Evolutionary conservation across 2,888 invertebrate species (phyloP).

Genomic region (Dysmachus trigonus): DNA sequence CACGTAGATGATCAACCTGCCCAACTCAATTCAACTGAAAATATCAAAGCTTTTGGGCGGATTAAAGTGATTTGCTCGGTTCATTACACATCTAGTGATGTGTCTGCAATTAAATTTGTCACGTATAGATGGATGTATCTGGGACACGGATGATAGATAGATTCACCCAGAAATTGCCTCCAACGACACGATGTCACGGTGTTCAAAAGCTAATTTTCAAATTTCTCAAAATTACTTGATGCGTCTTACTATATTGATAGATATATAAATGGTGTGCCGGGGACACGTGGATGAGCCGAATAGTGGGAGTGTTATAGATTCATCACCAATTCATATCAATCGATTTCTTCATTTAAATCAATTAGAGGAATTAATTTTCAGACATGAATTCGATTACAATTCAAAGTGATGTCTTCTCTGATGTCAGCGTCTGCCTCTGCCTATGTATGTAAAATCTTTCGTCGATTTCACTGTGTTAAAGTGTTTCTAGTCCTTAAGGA

Average conservation of each 20-base stretch:
- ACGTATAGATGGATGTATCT: neutral
- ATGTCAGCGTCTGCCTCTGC: neutral
- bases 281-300: neutral
- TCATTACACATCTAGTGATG: slow-evolving; percentile 9
- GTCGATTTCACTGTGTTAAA: neutral
- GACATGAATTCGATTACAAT: slow-evolving; percentile 32
- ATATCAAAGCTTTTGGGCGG: slow-evolving; percentile 1
- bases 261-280: neutral
- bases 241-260: neutral
- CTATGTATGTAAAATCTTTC: neutral
- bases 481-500: neutral
- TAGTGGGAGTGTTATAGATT: neutral
- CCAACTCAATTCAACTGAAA: neutral
- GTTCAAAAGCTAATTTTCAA: neutral
- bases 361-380: slow-evolving; percentile 31
- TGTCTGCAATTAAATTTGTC: slow-evolving; percentile 10
- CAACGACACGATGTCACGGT: neutral
- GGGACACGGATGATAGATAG: neutral
- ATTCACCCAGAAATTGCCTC: neutral
- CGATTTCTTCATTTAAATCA: slow-evolving; percentile 45
- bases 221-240: neutral
- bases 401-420: slow-evolving; percentile 11
- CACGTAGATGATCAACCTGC: neutral
- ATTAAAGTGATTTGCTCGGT: slow-evolving; percentile 12
- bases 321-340: slow-evolving; percentile 42